These are phyloP conservation scores for Silurus aristotelis DNA, from an alignment of 2,797 vertebrate species.

Conservation along the genomic window DNA sequence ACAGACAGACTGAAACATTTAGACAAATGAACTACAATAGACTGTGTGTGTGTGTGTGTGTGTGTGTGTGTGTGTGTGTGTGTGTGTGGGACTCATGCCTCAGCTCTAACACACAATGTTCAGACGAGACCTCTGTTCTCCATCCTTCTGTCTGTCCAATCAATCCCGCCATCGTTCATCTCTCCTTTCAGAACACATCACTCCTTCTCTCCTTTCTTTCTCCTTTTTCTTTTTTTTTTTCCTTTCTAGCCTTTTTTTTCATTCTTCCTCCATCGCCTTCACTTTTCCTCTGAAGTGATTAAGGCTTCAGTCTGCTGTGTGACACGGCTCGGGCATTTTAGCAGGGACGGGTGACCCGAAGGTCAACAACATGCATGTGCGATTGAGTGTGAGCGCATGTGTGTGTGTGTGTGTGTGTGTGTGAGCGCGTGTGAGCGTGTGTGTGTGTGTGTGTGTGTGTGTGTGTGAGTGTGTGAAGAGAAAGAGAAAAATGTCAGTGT, in stretches of 20 bases:
- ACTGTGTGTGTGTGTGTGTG: conserved; percentile 43
- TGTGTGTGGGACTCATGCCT: conserved; percentile 44
- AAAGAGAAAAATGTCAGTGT: neutral
- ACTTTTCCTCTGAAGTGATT: conserved; percentile 35
- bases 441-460: too few relatives aligned
- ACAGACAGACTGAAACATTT: conserved; percentile 57
- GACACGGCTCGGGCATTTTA: conserved; percentile 5
- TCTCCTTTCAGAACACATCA: conserved; percentile 22
- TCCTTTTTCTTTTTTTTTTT: neutral
- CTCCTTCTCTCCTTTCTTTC: neutral
- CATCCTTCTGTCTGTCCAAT: conserved; percentile 47
- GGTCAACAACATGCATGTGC: conserved; percentile 25
- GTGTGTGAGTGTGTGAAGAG: too few relatives aligned
- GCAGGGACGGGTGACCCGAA: conserved; percentile 13
- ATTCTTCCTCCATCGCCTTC: neutral
- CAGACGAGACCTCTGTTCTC: conserved; percentile 46
- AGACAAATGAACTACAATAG: conserved; percentile 57
- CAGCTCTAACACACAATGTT: conserved; percentile 41
- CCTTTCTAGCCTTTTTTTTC: neutral
- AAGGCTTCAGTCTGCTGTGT: conserved; percentile 23
- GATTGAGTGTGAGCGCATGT: neutral
- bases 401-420: neutral
- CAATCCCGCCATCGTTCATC: conserved; percentile 44
- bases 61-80: conserved; percentile 36
- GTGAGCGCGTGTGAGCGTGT: too few relatives aligned